Conservation (phyloP, 2,888 invertebrate species). For the Cryptops parisi region DNA sequence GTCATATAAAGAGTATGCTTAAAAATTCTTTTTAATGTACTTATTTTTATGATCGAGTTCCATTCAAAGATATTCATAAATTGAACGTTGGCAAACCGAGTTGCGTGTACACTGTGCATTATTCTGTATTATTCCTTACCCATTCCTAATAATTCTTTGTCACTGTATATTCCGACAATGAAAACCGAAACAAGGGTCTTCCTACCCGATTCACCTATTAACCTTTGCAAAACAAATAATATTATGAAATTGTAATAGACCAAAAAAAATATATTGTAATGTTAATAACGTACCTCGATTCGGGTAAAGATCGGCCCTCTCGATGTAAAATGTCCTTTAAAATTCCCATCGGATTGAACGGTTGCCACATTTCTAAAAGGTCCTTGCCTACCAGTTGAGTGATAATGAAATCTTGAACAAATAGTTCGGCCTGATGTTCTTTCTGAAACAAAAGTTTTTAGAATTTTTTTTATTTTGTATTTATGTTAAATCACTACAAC, state of each 20-base stretch:
- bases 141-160: conserved; percentile 62
- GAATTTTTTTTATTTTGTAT: neutral
- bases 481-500: neutral
- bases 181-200: conserved; percentile 71
- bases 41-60: too few species aligned
- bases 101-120: too few species aligned
- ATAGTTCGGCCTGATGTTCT: conserved; percentile 48
- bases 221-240: too few species aligned
- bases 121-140: too few species aligned
- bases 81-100: too few species aligned
- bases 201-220: conserved; percentile 61
- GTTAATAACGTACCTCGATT: too few species aligned
- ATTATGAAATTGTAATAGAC: neutral
- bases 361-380: conserved; percentile 65
- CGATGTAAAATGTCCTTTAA: conserved; percentile 47
- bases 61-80: too few species aligned
- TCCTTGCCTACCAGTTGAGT: conserved; percentile 71
- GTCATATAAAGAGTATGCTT: too few species aligned
- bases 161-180: conserved; percentile 72
- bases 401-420: conserved; percentile 70
- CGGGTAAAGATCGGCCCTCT: conserved; percentile 44
- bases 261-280: too few species aligned
- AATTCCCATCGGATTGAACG: conserved; percentile 60
- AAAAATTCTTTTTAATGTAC: too few species aligned
- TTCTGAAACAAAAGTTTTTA: neutral